Conservation (phyloP, 2,797 vertebrate genomes). For the Enteromius fasciolatus region DNA sequence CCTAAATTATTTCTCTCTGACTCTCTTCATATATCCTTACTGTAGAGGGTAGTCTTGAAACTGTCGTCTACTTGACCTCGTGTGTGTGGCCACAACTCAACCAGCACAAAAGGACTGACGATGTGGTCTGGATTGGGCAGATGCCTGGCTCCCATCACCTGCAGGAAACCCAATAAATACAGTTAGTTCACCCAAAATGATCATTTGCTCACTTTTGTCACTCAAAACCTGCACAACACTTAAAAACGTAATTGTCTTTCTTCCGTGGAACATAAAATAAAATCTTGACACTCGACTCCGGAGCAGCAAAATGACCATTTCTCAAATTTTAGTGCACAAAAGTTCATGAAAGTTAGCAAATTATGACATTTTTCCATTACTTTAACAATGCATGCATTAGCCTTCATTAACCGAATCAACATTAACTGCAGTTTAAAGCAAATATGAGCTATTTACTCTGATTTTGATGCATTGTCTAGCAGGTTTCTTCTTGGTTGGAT, state of each 20-base stretch:
- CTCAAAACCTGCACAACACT: not conserved
- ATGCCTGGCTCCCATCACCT: conserved; percentile 94
- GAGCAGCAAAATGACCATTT: not conserved
- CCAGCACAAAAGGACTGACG: conserved; percentile 92
- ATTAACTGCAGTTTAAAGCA: not conserved
- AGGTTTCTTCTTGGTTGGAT: conserved; percentile 79
- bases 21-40: too few relatives aligned
- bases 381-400: not conserved
- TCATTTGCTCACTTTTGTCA: not conserved
- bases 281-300: too few relatives aligned
- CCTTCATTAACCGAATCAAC: not conserved
- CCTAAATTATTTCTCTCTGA: not conserved
- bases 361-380: not conserved
- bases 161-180: conserved; percentile 24
- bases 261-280: not conserved
- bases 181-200: not conserved
- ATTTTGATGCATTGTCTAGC: conserved; percentile 81
- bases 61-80: conserved; percentile 64
- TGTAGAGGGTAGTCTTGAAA: too few relatives aligned
- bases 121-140: conserved; percentile 91
- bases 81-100: conserved; percentile 81
- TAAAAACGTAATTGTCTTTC: not conserved
- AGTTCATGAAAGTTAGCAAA: not conserved
- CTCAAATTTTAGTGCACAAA: not conserved
- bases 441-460: conserved; percentile 75